These are phyloP conservation scores for Hippolais icterina DNA, from an alignment of 2,113 vertebrate species.

Conservation along the genomic window DNA sequence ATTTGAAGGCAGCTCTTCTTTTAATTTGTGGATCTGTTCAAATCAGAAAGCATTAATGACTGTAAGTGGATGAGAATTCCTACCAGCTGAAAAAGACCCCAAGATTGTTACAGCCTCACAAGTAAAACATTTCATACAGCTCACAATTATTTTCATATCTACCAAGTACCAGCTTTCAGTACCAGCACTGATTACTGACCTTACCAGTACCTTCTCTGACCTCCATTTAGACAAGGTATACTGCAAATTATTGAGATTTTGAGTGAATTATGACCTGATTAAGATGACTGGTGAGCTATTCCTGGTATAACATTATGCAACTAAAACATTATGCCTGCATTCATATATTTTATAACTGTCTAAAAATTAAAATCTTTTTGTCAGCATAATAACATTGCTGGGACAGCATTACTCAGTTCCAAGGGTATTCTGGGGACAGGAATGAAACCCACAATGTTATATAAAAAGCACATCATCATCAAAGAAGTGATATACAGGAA, in stretches of 20 bases:
- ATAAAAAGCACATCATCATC: constrained; percentile 47
- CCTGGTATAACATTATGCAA: constrained; percentile 25
- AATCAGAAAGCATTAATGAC: background rate
- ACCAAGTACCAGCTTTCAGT: background rate
- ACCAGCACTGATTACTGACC: background rate
- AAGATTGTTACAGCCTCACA: background rate
- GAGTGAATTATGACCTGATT: constrained; percentile 39
- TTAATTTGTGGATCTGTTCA: background rate
- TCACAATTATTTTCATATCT: background rate
- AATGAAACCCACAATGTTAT: constrained; percentile 56
- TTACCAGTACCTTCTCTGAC: background rate
- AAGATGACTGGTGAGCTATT: constrained; percentile 37
- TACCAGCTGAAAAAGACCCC: background rate
- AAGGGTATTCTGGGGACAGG: constrained; percentile 52
- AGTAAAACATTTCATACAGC: background rate
- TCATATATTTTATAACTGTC: constrained; percentile 33
- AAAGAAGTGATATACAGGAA: constrained; percentile 40
- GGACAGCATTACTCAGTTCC: constrained; percentile 39
- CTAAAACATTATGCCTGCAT: constrained; percentile 32
- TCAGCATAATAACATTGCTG: constrained; percentile 20
- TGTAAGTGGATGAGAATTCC: background rate
- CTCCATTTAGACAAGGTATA: background rate
- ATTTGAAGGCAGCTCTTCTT: background rate
- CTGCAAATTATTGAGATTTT: constrained; percentile 4
- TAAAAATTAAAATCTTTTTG: constrained; percentile 43